A percentile compares a stretch with the other conserved stretches of the same genome.
These are phyloP conservation scores for Leiothrix lutea DNA, from an alignment of 2,113 vertebrate species.

Conservation along the genomic window DNA sequence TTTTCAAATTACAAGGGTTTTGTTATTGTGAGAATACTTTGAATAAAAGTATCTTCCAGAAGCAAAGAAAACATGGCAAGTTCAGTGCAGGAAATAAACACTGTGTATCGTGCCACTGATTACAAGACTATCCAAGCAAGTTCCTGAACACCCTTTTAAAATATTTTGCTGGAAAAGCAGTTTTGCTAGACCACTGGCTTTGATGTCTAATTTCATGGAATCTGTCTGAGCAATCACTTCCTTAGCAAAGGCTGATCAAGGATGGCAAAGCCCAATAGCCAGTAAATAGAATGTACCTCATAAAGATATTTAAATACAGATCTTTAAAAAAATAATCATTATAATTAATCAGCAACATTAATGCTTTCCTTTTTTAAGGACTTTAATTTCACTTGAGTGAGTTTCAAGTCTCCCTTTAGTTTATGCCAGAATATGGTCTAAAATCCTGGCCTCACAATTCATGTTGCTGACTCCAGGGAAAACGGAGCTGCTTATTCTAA, in stretches of 20 bases:
- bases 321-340: not conserved
- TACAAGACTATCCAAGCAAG: not conserved
- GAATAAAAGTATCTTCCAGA: not conserved
- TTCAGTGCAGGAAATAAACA: not conserved
- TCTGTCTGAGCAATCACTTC: not conserved
- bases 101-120: not conserved
- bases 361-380: not conserved
- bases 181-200: not conserved
- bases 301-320: not conserved
- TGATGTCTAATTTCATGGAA: not conserved
- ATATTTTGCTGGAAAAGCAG: not conserved
- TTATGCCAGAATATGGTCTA: not conserved
- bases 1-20: not conserved
- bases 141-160: not conserved
- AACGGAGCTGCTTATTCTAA: not conserved
- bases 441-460: not conserved
- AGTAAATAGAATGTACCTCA: not conserved
- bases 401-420: not conserved
- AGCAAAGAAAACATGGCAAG: not conserved
- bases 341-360: not conserved
- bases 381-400: not conserved
- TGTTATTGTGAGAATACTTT: not conserved
- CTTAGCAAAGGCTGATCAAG: not conserved
- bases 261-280: not conserved
- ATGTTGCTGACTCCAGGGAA: slow-evolving; percentile 1